A percentile compares a stretch with the other conserved stretches of the same genome.
Evolutionary conservation across 2,113 vertebrate species (phyloP).

Genomic region (Siphamia tubifer): DNA sequence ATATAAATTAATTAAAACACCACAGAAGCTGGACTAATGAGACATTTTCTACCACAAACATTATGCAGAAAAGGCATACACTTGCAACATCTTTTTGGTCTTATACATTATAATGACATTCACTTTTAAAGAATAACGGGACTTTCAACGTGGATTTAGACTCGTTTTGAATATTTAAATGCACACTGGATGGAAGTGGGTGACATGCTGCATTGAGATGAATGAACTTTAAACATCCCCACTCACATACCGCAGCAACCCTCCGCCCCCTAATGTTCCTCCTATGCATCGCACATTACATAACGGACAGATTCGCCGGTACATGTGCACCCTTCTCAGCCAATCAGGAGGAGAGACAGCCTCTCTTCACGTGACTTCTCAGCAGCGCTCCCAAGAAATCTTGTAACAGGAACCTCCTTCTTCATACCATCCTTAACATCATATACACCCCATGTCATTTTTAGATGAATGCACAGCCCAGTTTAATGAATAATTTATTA

Average conservation of each 20-base stretch:
- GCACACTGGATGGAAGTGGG: too few species aligned
- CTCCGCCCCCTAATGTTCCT: neutral
- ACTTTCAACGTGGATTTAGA: too few species aligned
- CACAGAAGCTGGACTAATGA: too few species aligned
- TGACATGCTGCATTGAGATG: constrained; percentile 6
- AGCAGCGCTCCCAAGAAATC: neutral
- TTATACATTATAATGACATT: too few species aligned
- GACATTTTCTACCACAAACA: too few species aligned
- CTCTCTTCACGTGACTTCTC: constrained; percentile 42
- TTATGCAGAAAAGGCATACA: too few species aligned
- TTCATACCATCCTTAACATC: neutral
- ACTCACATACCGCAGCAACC: neutral
- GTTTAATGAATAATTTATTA: neutral
- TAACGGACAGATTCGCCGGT: constrained; percentile 36
- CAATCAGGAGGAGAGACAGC: constrained; percentile 31
- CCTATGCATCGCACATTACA: constrained; percentile 19
- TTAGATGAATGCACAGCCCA: neutral
- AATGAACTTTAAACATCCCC: constrained; percentile 7
- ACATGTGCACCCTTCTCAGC: constrained; percentile 57
- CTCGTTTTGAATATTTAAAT: too few species aligned
- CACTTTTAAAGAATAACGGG: too few species aligned
- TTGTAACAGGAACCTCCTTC: neutral
- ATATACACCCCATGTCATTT: neutral
- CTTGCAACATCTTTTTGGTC: too few species aligned
- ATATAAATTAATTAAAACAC: too few species aligned